Evolutionary conservation across 2,888 invertebrate species (phyloP), one percentile per base, ranked within the genome.

Genomic region (Siphonodentalium dalli): DNA sequence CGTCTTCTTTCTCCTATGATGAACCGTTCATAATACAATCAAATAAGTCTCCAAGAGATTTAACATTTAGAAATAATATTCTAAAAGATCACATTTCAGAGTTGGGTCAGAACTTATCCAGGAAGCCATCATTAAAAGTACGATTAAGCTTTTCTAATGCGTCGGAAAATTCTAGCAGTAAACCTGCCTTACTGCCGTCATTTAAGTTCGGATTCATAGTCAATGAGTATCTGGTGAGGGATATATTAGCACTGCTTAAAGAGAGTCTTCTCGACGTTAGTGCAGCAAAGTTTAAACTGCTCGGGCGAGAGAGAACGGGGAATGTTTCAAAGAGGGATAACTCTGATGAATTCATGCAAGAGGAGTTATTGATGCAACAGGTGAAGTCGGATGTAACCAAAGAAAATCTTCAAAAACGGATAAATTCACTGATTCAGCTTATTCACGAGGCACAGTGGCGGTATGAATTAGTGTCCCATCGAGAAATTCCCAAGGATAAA

Each of bases 391-490:
- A 69, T 42, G 57, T 78, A 33, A 54, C 55, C 8, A 53, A 48
- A 41, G 70, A 69, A 6, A 46, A 53, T 1, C 38, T 77, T 31
- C 66, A 70, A 44, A 66, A 66, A 83, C 46, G 85, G 75, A 53
- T 84, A 83, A 66, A 84, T 1, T 68, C 67, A 43, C 63, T 80
- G 34, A 67, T 69, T 9, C 72, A 86, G 81, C 79, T 85, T 81
- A 84, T 89, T 4, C 86, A 85, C 59, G 89, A 90, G 77, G 89
- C 88, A 7, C 82, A 86, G 54, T 90, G 90, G 90, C 86, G 90
- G 69, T 83, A 89, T 66, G 88, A 90, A 71, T 78, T 90, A 39
- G 85, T 90, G 5, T 65, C 67, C 26, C 67, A 71, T n/a, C 71
- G 72, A 24, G 54, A 63, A 31, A 68, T 76, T 52, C 74, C 76